Base-by-base conservation (phyloP, 2,888 invertebrate genomes). In the Melanargia galathea region DNA sequence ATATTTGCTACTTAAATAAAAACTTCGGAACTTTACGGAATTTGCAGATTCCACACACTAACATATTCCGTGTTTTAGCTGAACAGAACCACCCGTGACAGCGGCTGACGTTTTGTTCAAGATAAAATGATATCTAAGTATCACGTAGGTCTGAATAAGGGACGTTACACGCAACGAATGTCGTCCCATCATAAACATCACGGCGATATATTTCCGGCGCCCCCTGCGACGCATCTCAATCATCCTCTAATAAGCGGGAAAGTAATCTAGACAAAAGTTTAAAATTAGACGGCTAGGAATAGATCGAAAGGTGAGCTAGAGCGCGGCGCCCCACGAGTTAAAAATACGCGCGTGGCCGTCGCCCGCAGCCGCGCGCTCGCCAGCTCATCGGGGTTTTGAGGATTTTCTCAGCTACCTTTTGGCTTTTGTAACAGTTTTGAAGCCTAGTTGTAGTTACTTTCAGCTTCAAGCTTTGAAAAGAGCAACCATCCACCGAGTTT, bases 251-350 rank as follows among this genome's bases (percentile, higher is more conserved):
- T 90, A 88, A 90, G 89, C 82, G 86, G 89, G 86, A 88, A 87
- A 88, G 89, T 86, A 82, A 90, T 90, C 89, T 87, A 90, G 90
- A 90, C 90, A 90, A 89, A 90, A 86, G 89, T 90, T 86, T 90
- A 90, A 86, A 88, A 87, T 88, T 90, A 84, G 73, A 67, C 72
- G 64, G 79, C 78, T 83, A 82, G 80, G 80, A 91, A 90, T 90
- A 90, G 88, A 87, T 80, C 80, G 89, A 88, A 88, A 90, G 90
- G 90, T 90, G 90, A 89, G 90, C 87, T 87, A 83, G 78, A 81
- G 84, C 83, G 81, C 83, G 81, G 83, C 85, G 87, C 87, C 85
- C 86, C 89, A 83, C 80, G 78, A 73, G 80, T 78, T 88, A 89
- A 81, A 88, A 90, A 89, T 89, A 89, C 73, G 70, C 68, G 74